phyloP scores from a whole-genome alignment of 2,113 vertebrate genomes.

The Lucifuga dentata region DNA sequence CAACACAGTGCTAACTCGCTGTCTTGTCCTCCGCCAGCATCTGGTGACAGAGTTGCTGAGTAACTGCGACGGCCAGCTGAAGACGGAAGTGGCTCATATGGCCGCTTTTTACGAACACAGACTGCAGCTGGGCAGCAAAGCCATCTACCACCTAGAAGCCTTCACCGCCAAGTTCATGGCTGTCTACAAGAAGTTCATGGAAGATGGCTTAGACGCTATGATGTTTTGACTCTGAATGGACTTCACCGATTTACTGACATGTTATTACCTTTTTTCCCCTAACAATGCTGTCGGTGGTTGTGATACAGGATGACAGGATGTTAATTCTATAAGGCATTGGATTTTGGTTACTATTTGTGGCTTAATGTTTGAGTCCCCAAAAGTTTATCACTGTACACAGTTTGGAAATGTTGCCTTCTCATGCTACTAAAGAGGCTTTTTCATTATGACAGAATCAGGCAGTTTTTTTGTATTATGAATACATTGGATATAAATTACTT shows the following conservation, averaged over 20 bases:
- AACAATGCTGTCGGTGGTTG: neutral
- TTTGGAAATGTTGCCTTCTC: neutral
- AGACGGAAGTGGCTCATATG: conserved; percentile 94
- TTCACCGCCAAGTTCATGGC: conserved; percentile 99
- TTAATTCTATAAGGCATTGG: neutral
- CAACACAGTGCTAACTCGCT: too few species aligned
- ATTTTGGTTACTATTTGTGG: neutral
- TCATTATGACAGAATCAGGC: neutral
- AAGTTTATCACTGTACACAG: neutral
- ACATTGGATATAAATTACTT: neutral
- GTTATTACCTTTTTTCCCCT: neutral
- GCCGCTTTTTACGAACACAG: conserved; percentile 95
- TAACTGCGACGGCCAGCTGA: conserved; percentile 97
- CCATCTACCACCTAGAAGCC: conserved; percentile 97
- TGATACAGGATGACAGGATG: neutral
- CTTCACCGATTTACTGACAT: conserved; percentile 1
- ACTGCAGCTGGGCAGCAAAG: conserved; percentile 94
- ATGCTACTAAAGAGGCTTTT: neutral
- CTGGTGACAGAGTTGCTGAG: conserved; percentile 91
- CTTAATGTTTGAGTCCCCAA: neutral
- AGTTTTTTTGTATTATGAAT: conserved; percentile 8
- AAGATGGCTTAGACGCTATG: conserved; percentile 95
- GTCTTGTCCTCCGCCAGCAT: conserved; percentile 78
- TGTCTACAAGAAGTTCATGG: conserved; percentile 99
- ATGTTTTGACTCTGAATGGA: conserved; percentile 83